Evolutionary conservation across 2,113 vertebrate species (phyloP), one percentile per base, ranked within the genome.

Genomic region (Pseudorasbora parva): DNA sequence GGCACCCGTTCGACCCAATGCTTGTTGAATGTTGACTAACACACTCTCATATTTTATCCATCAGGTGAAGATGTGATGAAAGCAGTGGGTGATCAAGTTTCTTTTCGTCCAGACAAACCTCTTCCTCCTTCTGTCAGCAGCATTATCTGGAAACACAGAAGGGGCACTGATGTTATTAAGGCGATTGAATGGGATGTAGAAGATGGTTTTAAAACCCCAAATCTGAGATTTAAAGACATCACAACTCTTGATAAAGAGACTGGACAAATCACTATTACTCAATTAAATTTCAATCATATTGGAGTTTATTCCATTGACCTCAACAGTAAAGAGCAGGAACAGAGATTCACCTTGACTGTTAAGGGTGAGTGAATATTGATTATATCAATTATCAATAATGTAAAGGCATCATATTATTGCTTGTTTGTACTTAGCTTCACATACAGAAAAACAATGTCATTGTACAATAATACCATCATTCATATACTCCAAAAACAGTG

Each of bases 101-200:
- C 64, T 37, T 68, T 68, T 37, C 14, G 0, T 21, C 64, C 2
- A 19, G 64, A 68, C 12, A 37, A 30, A 14, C 2, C 21, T 9
- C 8, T 12, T 10, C 1, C 33, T 71, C 5, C 0, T 37, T 0
- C 17, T 14, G 17, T 68, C 27, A 10, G 0, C 17, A 66, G 68
- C 21, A 37, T 68, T 0, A 37, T 1, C 4, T 68, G 64, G 62
- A 66, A 66, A 66, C 62, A 66, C 1, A 30, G 0, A 30, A 15
- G 0, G 0, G 17, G 2, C 5, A 0, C 0, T 21, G 19, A 0
- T 14, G 1, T 5, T 45, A 0, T n/a, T 0, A 72, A 45, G 2
- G 41, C 0, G 41, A 47, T 25, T 72, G 69, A 72, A 25, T 45
- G 69, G 69, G 69, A 71, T n/a, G 0, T 0, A 1, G 66, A n/a